A percentile compares a stretch with the other conserved stretches of the same genome.
Conservation (phyloP, 1,140 invertebrate genomes). For the Dendrolimus kikuchii region DNA sequence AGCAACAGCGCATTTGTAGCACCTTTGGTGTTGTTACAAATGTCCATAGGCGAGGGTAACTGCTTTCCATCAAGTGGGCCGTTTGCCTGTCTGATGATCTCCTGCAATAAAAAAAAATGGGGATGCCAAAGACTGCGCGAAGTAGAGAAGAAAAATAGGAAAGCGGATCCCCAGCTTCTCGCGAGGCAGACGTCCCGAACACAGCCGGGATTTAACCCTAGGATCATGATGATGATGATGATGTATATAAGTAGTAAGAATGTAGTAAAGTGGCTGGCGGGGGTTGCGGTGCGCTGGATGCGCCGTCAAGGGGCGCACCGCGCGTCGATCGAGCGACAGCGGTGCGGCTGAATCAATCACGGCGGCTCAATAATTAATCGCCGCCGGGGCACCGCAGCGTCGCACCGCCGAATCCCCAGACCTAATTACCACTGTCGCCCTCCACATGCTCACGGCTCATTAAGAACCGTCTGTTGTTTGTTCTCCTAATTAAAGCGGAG, state of each 20-base stretch:
- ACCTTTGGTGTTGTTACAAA: too few relatives aligned
- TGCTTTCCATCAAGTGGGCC: too few relatives aligned
- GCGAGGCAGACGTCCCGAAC: too few relatives aligned
- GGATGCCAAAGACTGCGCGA: too few relatives aligned
- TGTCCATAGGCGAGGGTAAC: too few relatives aligned
- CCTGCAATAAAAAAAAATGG: too few relatives aligned
- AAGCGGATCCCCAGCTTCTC: too few relatives aligned
- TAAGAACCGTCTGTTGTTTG: slow-evolving; percentile 65
- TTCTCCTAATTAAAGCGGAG: slow-evolving; percentile 67
- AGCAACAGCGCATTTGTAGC: too few relatives aligned
- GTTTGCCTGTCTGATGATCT: too few relatives aligned
- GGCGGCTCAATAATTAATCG: slow-evolving; percentile 55
- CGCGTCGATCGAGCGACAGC: slow-evolving; percentile 6
- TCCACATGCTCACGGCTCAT: slow-evolving; percentile 58
- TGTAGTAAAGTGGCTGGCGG: slow-evolving; percentile 5
- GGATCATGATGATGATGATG: slow-evolving; percentile 1
- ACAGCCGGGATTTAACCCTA: too few relatives aligned
- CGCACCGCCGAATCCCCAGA: slow-evolving; percentile 29
- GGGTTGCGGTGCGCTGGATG: slow-evolving; percentile 6
- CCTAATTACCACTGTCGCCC: slow-evolving; percentile 52
- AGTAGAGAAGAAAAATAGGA: too few relatives aligned
- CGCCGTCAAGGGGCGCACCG: slow-evolving; percentile 6
- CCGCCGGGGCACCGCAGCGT: slow-evolving; percentile 16
- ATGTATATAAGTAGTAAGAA: slow-evolving; percentile 15
- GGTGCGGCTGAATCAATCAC: slow-evolving; percentile 49